Conservation (phyloP, 2,113 vertebrate genomes). For the Sula dactylatra region DNA sequence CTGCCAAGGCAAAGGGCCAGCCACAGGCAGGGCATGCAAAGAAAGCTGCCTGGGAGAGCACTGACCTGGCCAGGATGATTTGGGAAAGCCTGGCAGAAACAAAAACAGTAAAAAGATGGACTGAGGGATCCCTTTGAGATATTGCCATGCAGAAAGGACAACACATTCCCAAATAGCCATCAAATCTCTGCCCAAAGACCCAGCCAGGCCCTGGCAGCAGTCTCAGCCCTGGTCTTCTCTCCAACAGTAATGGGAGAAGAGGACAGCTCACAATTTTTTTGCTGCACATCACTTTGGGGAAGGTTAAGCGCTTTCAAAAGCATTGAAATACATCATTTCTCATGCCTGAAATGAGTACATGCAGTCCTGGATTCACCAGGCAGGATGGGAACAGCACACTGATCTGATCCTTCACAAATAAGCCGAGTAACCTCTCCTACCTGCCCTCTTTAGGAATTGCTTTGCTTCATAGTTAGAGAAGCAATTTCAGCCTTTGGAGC, state of each 20-base stretch:
- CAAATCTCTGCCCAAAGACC: neutral
- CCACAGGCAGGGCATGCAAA: fast-evolving
- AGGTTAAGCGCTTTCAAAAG: neutral
- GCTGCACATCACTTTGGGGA: neutral
- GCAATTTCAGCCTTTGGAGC: neutral
- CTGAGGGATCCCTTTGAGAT: neutral
- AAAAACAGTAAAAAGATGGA: neutral
- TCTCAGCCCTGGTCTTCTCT: neutral
- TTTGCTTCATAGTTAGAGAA: neutral
- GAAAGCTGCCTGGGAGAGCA: neutral
- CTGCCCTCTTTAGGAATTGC: neutral
- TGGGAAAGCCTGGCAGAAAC: neutral
- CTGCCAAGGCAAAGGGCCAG: neutral
- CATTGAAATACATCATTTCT: neutral
- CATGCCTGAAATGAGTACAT: neutral
- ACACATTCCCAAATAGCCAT: neutral
- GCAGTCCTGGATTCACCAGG: neutral
- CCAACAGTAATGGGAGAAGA: fast-evolving
- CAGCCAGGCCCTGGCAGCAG: neutral
- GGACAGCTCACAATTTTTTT: neutral
- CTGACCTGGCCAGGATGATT: fast-evolving
- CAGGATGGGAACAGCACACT: neutral
- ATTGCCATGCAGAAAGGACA: neutral
- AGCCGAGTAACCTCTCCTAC: fast-evolving
- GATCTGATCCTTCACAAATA: neutral